phyloP scores from a whole-genome alignment of 2,888 invertebrate species.

The Pristionchus mayeri region DNA sequence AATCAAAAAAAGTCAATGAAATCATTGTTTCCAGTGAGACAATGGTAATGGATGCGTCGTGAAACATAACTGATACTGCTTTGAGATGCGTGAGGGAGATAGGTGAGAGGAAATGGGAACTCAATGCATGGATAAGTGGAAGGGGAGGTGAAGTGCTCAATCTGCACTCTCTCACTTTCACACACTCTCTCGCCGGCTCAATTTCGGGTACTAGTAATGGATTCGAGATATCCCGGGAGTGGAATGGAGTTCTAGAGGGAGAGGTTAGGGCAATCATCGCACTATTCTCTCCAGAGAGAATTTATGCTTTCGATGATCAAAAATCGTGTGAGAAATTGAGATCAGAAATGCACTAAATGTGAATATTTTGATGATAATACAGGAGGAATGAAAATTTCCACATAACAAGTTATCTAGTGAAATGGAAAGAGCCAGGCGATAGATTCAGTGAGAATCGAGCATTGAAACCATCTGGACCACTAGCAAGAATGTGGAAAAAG shows the following conservation, averaged over 20 bases:
- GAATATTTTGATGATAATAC: too few relatives aligned
- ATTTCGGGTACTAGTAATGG: too few relatives aligned
- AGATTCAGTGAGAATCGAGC: too few relatives aligned
- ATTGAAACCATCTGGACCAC: too few relatives aligned
- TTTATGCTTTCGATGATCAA: too few relatives aligned
- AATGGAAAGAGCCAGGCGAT: too few relatives aligned
- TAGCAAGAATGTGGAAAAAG: too few relatives aligned
- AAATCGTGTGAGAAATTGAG: too few relatives aligned
- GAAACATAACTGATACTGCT: not conserved
- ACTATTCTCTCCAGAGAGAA: too few relatives aligned
- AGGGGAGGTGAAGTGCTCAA: not conserved
- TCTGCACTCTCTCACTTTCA: not conserved
- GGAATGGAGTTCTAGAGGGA: not conserved
- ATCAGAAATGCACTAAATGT: not conserved
- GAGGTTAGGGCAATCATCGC: too few relatives aligned
- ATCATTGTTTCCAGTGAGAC: not conserved
- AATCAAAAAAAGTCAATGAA: not conserved
- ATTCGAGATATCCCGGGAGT: not conserved
- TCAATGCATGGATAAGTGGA: not conserved
- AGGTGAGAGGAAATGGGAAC: not conserved
- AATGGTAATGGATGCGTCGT: not conserved
- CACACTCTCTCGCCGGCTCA: conserved; percentile 7
- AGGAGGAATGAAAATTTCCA: too few relatives aligned
- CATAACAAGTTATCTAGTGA: too few relatives aligned
- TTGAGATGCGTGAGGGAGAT: not conserved